Conservation (phyloP, 2,113 vertebrate genomes). For the Phylloscopus whistleri region DNA sequence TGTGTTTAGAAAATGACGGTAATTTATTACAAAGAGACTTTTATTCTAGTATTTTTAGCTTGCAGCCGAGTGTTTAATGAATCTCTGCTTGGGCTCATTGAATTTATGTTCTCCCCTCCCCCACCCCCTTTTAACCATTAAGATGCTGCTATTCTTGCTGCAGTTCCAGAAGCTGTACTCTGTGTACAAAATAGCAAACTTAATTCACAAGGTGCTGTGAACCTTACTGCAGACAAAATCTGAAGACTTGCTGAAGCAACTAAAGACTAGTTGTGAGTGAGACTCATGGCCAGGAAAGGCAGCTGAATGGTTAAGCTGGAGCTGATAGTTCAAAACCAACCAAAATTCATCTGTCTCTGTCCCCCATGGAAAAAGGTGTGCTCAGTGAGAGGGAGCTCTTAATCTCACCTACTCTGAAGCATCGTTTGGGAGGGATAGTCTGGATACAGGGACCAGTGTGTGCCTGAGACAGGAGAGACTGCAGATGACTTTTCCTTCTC, state of each 20-base stretch:
- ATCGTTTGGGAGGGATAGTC: background rate
- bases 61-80: slow-evolving; percentile 50
- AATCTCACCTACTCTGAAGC: background rate
- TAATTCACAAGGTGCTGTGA: background rate
- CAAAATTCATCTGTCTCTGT: background rate
- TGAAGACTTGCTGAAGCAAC: background rate
- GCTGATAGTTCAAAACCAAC: background rate
- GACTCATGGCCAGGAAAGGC: background rate
- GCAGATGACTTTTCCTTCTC: fast-evolving
- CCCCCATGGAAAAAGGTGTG: background rate
- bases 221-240: background rate
- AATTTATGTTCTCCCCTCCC: slow-evolving; percentile 26
- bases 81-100: slow-evolving; percentile 53
- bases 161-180: background rate
- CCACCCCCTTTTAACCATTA: slow-evolving; percentile 23
- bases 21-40: slow-evolving; percentile 66
- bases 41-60: slow-evolving; percentile 69
- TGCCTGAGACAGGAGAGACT: background rate
- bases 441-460: background rate
- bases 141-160: background rate
- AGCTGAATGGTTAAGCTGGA: background rate
- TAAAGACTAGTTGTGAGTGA: background rate
- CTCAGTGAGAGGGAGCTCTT: background rate
- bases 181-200: background rate
- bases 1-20: slow-evolving; percentile 62